Evolutionary conservation across 92 coral and sea anemone species (phyloP).

Genomic region (Phymanthus crucifer): DNA sequence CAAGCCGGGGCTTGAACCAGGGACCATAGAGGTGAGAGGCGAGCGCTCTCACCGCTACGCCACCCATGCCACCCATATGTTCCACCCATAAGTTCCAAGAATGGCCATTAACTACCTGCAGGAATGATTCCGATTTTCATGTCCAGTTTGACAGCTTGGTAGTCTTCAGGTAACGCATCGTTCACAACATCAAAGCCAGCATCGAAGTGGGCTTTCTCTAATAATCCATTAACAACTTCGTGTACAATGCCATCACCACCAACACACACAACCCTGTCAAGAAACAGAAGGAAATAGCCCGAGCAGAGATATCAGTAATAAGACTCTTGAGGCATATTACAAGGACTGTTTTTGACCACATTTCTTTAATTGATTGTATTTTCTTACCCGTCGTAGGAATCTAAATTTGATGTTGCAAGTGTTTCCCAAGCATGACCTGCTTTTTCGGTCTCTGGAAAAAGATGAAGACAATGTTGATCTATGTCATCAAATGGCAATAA

Average conservation of each 20-base stretch:
- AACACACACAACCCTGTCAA: constrained; percentile 72
- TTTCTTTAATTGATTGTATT: not conserved
- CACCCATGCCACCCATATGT: too few species aligned
- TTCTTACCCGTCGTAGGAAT: constrained; percentile 79
- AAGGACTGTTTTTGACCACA: too few species aligned
- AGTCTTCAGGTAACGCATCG: constrained; percentile 60
- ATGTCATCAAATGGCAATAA: not conserved
- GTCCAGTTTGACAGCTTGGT: constrained; percentile 57
- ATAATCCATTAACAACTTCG: constrained; percentile 79
- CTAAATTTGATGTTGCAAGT: constrained; percentile 53
- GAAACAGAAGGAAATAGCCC: not conserved
- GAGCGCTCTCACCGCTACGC: too few species aligned
- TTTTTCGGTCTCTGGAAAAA: constrained; percentile 62
- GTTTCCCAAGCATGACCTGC: constrained; percentile 93
- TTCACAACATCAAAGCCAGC: constrained; percentile 66
- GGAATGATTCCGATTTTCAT: constrained; percentile 77
- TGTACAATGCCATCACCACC: constrained; percentile 92
- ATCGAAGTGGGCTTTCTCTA: constrained; percentile 64
- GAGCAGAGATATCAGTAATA: too few species aligned
- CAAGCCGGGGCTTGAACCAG: too few species aligned
- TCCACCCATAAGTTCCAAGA: not conserved
- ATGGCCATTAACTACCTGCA: constrained; percentile 52
- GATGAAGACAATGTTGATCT: not conserved
- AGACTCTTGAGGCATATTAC: too few species aligned
- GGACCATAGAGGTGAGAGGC: too few species aligned